Evolutionary conservation across 2,888 invertebrate genomes (phyloP), one percentile per base, ranked within the genome.

Genomic region (Dione vanillae): DNA sequence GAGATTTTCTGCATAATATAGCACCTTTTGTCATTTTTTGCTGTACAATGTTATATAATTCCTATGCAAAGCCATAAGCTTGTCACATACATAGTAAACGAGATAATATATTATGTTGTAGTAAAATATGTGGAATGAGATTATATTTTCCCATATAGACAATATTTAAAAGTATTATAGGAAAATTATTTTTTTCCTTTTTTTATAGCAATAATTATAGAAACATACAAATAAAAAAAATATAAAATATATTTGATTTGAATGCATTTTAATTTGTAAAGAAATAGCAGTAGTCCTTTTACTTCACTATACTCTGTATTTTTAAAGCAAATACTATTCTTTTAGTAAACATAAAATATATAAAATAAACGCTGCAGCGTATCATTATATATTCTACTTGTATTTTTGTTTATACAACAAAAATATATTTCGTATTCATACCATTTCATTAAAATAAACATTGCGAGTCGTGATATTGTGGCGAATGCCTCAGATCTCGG

Each of bases 371-470:
- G 35, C 52, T 52, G 40, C 49, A 67, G 14, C 27, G 43, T 45
- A 59, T 49, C 59, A 45, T 51, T 35, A 16, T 61, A 61, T 61
- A 61, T 61, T 61, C 35, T n/a, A 35, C 51, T 37, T 35, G 56
- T 54, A 58, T 51, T 59, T 59, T 64, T 59, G 66, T 67, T 56
- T 61, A 67, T 45, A 70, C 45, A 58, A 19, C 62, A 12, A 11
- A 54, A 64, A 72, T 54, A 54, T 64, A 69, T 65, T 43, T 41
- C 47, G 62, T 64, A 62, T 81, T 78, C 79, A 80, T 80, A 83
- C 79, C 78, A 78, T 78, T 82, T 85, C 85, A 87, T 87, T 87
- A 86, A 86, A 86, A 86, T 83, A 86, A 85, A 87, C 84, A 84
- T 83, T 78, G 80, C 72, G 74, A 80, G 80, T 75, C 78, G 77